These are phyloP conservation scores for Neotoxoptera formosana DNA, from an alignment of 1,140 invertebrate species.

Conservation along the genomic window DNA sequence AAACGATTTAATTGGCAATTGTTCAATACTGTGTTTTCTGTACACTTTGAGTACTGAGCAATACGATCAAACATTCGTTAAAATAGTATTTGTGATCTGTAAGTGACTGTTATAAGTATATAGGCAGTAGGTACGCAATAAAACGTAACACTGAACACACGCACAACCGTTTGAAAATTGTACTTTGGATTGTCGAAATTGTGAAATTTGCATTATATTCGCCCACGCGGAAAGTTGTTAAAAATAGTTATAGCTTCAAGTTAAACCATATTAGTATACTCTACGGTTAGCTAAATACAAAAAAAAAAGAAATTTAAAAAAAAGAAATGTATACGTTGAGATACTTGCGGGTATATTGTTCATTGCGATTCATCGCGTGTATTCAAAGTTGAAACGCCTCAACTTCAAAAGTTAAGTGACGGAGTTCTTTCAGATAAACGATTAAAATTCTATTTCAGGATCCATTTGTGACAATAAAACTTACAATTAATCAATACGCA, in stretches of 20 bases:
- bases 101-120: not conserved
- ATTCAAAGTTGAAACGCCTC: not conserved
- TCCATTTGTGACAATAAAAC: not conserved
- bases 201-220: not conserved
- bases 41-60: not conserved
- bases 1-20: not conserved
- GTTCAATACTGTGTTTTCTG: not conserved
- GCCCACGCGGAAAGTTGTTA: not conserved
- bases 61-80: not conserved
- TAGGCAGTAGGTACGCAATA: not conserved
- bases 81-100: not conserved
- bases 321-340: no score
- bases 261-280: not conserved
- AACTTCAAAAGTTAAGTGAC: not conserved
- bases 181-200: not conserved
- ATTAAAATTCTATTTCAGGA: slow-evolving; percentile 7
- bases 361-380: not conserved
- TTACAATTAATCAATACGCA: slow-evolving; percentile 13
- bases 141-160: not conserved
- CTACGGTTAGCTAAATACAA: not conserved
- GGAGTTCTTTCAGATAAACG: not conserved
- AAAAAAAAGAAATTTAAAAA: no score
- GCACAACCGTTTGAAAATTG: not conserved
- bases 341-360: not conserved
- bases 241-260: not conserved